Conservation (phyloP, 2,888 invertebrate genomes). For the Parnassius smintheus region DNA sequence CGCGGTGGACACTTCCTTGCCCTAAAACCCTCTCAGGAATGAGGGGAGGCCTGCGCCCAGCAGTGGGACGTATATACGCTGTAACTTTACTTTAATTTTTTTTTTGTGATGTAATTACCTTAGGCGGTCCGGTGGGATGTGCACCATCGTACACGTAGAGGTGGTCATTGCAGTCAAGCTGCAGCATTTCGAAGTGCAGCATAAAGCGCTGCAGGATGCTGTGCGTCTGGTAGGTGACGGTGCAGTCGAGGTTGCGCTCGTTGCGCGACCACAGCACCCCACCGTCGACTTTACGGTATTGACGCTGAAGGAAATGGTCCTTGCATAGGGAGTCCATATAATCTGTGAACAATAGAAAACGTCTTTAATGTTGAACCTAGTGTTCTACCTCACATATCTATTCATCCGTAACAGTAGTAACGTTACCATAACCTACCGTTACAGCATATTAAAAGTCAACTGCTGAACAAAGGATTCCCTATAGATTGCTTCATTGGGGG, state of each 20-base stretch:
- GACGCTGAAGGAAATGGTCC: conserved; percentile 92
- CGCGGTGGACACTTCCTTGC: too few species aligned
- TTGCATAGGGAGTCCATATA: conserved; percentile 95
- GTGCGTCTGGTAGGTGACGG: conserved; percentile 96
- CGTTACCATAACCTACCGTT: too few species aligned
- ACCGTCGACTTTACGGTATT: conserved; percentile 95
- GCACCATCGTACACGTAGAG: conserved; percentile 96
- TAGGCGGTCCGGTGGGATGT: conserved; percentile 92
- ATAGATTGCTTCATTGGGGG: too few species aligned
- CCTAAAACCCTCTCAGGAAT: too few species aligned
- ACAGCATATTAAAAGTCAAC: too few species aligned
- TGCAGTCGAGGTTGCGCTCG: conserved; percentile 94
- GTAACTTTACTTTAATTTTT: too few species aligned
- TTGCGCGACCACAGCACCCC: conserved; percentile 94
- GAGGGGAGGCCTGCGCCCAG: too few species aligned
- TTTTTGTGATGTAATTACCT: conserved; percentile 79
- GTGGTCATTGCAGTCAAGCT: conserved; percentile 96
- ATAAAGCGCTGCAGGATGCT: conserved; percentile 96
- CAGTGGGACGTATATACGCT: too few species aligned
- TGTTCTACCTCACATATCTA: too few species aligned
- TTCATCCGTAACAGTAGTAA: too few species aligned
- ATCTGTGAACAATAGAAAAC: conserved; percentile 82
- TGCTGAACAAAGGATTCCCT: too few species aligned
- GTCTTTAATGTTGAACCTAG: background rate
- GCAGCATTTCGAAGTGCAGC: conserved; percentile 94